phyloP scores from a whole-genome alignment of 2,113 vertebrate genomes.

The Talpa occidentalis region DNA sequence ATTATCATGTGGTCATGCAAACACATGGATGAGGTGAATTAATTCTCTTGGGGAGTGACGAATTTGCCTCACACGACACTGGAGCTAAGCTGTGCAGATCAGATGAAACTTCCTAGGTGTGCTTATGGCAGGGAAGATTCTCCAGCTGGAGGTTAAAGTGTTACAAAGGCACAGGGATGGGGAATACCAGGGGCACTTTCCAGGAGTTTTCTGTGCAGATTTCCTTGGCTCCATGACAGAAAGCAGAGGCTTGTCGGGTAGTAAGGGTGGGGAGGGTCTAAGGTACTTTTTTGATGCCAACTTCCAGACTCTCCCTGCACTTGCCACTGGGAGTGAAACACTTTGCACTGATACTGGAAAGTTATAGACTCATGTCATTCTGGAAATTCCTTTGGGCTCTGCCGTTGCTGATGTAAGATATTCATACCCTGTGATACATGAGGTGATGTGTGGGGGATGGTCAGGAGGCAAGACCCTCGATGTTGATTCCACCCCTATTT shows the following conservation, averaged over 20 bases:
- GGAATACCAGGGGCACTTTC: background rate
- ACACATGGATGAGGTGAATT: accelerated
- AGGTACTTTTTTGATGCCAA: no score
- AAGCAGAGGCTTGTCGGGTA: no score
- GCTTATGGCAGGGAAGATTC: background rate
- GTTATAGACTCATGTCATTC: background rate
- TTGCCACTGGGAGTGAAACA: background rate
- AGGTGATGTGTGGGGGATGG: background rate
- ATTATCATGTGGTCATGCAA: background rate
- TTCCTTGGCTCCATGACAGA: background rate
- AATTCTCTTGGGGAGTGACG: background rate
- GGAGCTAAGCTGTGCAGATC: no score
- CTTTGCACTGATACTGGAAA: background rate
- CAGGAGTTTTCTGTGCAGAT: no score
- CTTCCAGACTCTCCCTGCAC: background rate
- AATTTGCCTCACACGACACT: background rate
- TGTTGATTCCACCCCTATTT: slow-evolving; percentile 41
- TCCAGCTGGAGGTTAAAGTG: background rate
- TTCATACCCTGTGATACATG: background rate
- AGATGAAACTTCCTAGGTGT: background rate
- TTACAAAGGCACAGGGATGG: background rate
- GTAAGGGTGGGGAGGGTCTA: background rate
- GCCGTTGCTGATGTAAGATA: background rate
- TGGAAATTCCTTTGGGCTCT: background rate
- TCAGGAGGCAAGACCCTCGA: background rate